These are phyloP conservation scores for Stegodyphus mimosarum DNA, from an alignment of 1,140 invertebrate species.

Conservation along the genomic window DNA sequence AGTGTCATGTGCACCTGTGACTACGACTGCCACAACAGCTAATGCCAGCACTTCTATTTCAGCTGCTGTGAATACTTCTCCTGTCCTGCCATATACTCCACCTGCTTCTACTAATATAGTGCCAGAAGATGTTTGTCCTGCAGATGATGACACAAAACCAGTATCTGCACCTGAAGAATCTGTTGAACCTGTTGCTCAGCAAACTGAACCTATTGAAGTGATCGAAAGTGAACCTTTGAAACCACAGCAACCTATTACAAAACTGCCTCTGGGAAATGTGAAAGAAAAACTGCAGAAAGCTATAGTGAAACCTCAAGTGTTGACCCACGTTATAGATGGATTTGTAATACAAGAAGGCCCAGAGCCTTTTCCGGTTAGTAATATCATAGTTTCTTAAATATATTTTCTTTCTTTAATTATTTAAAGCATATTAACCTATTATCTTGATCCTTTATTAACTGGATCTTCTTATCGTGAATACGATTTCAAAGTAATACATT, in stretches of 20 bases:
- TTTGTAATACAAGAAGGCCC: conserved; percentile 92
- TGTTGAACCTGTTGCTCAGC: neutral
- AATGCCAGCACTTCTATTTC: neutral
- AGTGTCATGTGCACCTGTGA: neutral
- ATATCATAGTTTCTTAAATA: neutral
- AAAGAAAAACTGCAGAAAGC: conserved; percentile 75
- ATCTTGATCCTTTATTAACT: no score
- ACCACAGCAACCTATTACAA: conserved; percentile 19
- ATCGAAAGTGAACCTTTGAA: conserved; percentile 5
- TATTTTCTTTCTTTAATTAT: neutral
- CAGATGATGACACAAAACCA: neutral
- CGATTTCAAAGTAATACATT: no score
- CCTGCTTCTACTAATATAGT: neutral
- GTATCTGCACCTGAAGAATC: neutral
- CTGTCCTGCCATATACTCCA: neutral
- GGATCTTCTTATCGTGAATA: no score
- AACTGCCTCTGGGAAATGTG: conserved; percentile 1
- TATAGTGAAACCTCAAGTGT: conserved; percentile 94
- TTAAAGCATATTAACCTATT: no score
- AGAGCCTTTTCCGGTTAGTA: conserved; percentile 64
- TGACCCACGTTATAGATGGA: conserved; percentile 96
- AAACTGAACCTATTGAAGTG: neutral
- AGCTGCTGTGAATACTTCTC: neutral
- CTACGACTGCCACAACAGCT: neutral
- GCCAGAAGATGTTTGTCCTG: neutral